Evolutionary conservation across 2,888 invertebrate species (phyloP), one percentile per base, ranked within the genome.

Genomic region (Busseola fusca): DNA sequence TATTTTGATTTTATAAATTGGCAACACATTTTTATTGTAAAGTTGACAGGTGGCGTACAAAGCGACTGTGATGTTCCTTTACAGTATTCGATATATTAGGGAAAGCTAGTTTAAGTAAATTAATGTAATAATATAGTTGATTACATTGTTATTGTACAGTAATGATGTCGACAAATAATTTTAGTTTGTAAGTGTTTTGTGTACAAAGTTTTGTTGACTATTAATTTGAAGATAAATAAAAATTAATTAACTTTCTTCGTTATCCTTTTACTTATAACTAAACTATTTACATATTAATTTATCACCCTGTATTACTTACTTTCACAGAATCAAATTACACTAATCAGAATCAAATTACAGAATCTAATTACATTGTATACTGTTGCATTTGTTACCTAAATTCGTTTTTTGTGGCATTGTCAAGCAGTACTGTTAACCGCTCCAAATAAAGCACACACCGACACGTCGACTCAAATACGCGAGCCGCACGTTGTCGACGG

Each of bases 1-100:
- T 14, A 37, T 25, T 25, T 40, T 10, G 37, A 45, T 40, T 40
- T 30, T 59, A 37, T 30, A 30, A 25, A 52, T 54, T 69, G n/a
- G 40, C 2, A 40, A 25, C 6, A 68, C 3, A 30, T 16, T 48
- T 42, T 56, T 30, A 21, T 57, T 3, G 59, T 60, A 56, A 60
- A 58, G 54, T 73, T 68, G 42, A 69, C 54, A 78, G 71, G 76
- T 78, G 85, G 86, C 77, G 88, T 90, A 89, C 87, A 89, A 89
- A 89, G 87, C 80, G 84, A 90, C 89, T 92, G 93, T 94, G 93
- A 93, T 93, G 92, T 93, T 93, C 90, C 89, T 92, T 89, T 88
- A 89, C 91, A 93, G 93, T 93, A 93, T 93, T 94, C n/a, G 48
- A 50, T 50, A 93, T 80, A 78, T 74, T 84, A 87, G 70, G 69